Percentiles rank a stretch among this genome's conserved stretches.
Evolutionary conservation across 2,113 vertebrate species (phyloP).

Genomic region (Otolemur garnettii): DNA sequence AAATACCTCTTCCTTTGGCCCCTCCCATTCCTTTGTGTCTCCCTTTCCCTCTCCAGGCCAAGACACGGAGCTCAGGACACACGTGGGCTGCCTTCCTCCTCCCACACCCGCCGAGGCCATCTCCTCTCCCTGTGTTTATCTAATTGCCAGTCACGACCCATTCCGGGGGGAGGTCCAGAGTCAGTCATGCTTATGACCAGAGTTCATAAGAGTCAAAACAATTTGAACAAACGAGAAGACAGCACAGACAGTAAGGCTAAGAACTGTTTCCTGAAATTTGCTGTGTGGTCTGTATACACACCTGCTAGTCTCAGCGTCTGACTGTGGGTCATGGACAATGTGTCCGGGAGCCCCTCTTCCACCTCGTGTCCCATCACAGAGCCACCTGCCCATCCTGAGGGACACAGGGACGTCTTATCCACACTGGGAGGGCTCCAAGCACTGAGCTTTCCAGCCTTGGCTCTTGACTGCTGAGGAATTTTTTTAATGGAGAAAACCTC

Average conservation of each 20-base stretch:
- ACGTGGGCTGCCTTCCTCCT: background rate
- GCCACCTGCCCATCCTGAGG: fast-evolving
- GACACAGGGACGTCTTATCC: fast-evolving
- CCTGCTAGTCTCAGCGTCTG: background rate
- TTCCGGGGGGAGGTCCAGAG: background rate
- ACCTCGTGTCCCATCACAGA: fast-evolving
- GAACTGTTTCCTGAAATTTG: background rate
- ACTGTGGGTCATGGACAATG: background rate
- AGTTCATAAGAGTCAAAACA: background rate
- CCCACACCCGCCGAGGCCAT: background rate
- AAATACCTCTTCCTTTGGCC: background rate
- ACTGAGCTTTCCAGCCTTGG: background rate
- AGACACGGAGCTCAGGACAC: background rate
- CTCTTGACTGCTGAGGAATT: background rate
- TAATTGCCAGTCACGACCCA: background rate
- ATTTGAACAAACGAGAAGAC: background rate
- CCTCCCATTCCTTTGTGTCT: no score
- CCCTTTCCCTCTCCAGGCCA: background rate
- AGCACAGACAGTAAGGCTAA: background rate
- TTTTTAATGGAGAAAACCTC: background rate
- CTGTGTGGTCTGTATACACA: background rate
- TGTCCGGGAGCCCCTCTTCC: background rate
- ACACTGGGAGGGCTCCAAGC: background rate
- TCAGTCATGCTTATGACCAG: background rate
- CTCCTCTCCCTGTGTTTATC: background rate